A percentile compares a stretch with the other conserved stretches of the same genome.
Conservation (phyloP, 2,797 vertebrate species). For the Notamacropus eugenii region DNA sequence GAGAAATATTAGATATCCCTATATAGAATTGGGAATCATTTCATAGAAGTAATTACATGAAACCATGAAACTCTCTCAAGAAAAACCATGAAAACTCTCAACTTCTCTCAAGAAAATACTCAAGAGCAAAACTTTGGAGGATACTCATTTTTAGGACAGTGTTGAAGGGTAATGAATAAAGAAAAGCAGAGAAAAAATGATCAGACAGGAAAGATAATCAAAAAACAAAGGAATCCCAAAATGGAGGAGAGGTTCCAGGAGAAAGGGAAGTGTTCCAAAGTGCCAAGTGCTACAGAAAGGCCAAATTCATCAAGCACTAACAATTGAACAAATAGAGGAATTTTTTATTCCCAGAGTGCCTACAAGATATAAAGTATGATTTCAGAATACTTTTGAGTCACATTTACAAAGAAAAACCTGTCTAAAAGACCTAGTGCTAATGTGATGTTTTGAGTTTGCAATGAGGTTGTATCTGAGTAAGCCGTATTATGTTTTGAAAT, state of each 20-base stretch:
- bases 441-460: background rate
- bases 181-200: background rate
- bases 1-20: background rate
- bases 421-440: background rate
- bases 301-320: background rate
- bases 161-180: background rate
- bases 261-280: background rate
- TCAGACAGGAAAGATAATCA: background rate
- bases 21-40: background rate
- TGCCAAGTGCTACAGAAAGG: background rate
- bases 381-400: background rate
- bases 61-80: background rate
- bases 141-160: background rate
- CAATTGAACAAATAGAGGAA: background rate
- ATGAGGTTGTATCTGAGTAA: background rate
- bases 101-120: background rate
- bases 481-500: background rate
- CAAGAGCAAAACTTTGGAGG: background rate
- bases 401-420: background rate
- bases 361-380: background rate
- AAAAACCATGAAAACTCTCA: no score
- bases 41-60: background rate
- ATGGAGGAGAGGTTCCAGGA: background rate
- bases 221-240: background rate
- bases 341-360: background rate